Evolutionary conservation across 2,888 invertebrate species (phyloP), one percentile per base, ranked within the genome.

Genomic region (Drosophila macrothrix): DNA sequence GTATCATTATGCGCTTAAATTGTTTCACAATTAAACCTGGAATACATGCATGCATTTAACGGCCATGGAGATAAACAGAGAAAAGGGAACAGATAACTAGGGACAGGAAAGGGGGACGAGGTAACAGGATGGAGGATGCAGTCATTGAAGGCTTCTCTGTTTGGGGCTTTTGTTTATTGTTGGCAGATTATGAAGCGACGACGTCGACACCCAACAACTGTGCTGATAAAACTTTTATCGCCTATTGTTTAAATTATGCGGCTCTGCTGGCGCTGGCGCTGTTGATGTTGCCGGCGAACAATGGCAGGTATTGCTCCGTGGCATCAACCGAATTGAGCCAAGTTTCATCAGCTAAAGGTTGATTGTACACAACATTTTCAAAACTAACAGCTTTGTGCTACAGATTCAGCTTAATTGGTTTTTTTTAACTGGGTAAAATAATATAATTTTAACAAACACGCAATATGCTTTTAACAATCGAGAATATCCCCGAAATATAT

Each of bases 11-110:
- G 72, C 75, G 78, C 84, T 84, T 76, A 86, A 84, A 84, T 81
- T 84, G 84, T 83, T 81, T 77, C 76, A 80, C 83, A 86, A 84
- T 83, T 84, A 84, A 82, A 73, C 73, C 74, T 28, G 67, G 67
- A 69, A 64, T 63, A 54, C 52, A 61, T 28, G 61, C 59, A 49
- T 52, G 31, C 12, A 0, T 35, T 14, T 46, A 46, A 16, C 25
- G 46, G 25, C 16, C 25, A 7, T 25, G 25, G 25, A 16, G 25
- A 22, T 6, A 46, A 58, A 19, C 43, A 31, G 46, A 7, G 25
- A 19, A 6, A 25, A 14, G 41, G 28, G 29, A 10, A 55, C 46
- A 33, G 22, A 25, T 19, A 14, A 33, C 22, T 46, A 0, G 22
- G 22, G 31, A 19, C 1, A 1, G 58, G 16, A 22, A 10, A 35